A percentile compares a stretch with the other conserved stretches of the same genome.
phyloP scores from a whole-genome alignment of 2,113 vertebrate genomes.

The Erpornis zantholeuca region DNA sequence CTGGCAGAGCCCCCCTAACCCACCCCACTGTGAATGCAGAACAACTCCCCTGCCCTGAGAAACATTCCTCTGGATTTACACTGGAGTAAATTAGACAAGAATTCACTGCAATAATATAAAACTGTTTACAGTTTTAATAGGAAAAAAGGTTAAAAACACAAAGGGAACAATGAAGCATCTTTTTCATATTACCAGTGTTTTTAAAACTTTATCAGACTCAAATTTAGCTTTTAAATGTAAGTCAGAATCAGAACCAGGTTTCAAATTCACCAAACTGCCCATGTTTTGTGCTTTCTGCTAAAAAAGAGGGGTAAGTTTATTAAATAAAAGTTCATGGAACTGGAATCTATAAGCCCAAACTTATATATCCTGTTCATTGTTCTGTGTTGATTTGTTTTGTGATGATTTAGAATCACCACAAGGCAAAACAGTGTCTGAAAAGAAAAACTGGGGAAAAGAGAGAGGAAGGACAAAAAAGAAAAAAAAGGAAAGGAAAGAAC shows the following conservation, averaged over 20 bases:
- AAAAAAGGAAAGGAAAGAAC: background rate
- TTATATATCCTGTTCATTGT: background rate
- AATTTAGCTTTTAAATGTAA: slow-evolving; percentile 23
- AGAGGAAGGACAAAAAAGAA: background rate
- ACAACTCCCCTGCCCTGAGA: background rate
- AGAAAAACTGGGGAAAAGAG: background rate
- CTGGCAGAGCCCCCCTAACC: background rate
- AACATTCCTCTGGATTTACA: slow-evolving; percentile 36
- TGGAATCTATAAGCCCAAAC: slow-evolving; percentile 36
- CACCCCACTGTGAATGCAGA: background rate
- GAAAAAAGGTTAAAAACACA: slow-evolving; percentile 35
- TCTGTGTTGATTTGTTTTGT: background rate
- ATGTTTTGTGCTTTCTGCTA: background rate
- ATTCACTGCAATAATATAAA: slow-evolving; percentile 44
- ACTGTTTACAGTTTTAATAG: slow-evolving; percentile 45
- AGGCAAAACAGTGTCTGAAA: slow-evolving; percentile 25
- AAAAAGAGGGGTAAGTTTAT: background rate
- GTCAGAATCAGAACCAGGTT: slow-evolving; percentile 48
- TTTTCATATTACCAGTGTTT: slow-evolving; percentile 41
- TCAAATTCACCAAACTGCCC: background rate
- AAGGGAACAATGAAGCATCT: slow-evolving; percentile 33
- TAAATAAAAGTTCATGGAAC: slow-evolving; percentile 12
- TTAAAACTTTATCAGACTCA: slow-evolving; percentile 47
- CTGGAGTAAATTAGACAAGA: slow-evolving; percentile 48
- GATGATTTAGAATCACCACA: slow-evolving; percentile 1